A percentile compares a stretch with the other conserved stretches of the same genome.
These are phyloP conservation scores for Paracentrotus lividus DNA, from an alignment of 53 echinoderm and acorn worm genomes.

Conservation along the genomic window DNA sequence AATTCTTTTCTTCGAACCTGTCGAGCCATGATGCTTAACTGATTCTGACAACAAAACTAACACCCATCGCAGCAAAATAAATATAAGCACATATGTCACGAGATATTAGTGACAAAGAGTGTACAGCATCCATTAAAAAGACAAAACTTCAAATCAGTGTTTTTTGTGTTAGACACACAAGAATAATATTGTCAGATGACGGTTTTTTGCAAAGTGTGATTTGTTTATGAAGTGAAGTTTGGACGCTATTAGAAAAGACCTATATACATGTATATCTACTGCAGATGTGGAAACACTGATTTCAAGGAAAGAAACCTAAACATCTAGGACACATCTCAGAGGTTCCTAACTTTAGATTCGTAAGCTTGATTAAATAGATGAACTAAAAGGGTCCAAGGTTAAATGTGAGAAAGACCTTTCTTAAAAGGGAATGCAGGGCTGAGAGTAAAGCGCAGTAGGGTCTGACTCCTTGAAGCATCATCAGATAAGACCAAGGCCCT, in stretches of 20 bases:
- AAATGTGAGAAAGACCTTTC: background rate
- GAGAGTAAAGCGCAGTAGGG: background rate
- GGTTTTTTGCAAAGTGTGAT: background rate
- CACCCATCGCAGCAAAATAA: background rate
- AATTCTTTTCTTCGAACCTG: background rate
- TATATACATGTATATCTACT: background rate
- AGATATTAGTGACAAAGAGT: background rate
- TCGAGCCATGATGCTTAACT: background rate
- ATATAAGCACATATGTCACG: background rate
- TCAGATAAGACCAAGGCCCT: constrained; percentile 12
- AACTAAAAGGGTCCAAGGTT: background rate
- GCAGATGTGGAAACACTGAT: background rate
- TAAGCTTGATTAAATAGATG: constrained; percentile 21
- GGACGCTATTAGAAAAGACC: background rate
- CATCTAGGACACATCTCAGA: background rate
- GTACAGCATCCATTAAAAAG: background rate
- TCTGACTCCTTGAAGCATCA: background rate
- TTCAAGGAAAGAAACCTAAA: background rate
- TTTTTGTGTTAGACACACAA: background rate
- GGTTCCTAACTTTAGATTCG: background rate
- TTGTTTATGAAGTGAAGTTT: background rate
- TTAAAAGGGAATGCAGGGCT: constrained; percentile 4
- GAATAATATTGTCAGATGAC: background rate
- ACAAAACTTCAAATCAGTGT: no score
- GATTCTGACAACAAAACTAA: background rate